A percentile compares a stretch with the other conserved stretches of the same genome.
Conservation (phyloP, 2,888 invertebrate genomes). For the Hoplodrina ambigua region DNA sequence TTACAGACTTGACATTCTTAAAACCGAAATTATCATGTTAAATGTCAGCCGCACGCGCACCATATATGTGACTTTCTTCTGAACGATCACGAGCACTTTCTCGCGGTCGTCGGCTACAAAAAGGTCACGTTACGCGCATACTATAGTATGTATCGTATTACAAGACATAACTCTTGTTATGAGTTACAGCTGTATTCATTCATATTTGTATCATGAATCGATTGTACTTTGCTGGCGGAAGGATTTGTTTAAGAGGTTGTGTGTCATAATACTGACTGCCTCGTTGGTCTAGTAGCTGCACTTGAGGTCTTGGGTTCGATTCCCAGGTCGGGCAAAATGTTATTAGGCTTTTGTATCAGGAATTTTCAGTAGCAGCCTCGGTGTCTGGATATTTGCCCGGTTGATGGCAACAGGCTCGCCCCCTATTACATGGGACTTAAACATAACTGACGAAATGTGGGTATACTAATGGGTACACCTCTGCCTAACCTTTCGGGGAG, state of each 20-base stretch:
- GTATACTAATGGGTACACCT: too few species aligned
- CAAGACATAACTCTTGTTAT: constrained; percentile 43
- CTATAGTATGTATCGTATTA: constrained; percentile 12
- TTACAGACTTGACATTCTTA: too few species aligned
- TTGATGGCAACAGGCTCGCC: too few species aligned
- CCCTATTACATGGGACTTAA: too few species aligned
- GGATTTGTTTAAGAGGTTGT: constrained; percentile 5
- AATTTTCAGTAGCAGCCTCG: too few species aligned
- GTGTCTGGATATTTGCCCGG: too few species aligned
- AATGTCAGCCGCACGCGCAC: constrained; percentile 12
- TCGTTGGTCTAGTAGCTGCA: too few species aligned
- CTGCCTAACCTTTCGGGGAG: too few species aligned
- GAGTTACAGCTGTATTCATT: constrained; percentile 20
- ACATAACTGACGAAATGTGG: too few species aligned
- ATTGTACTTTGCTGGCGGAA: not conserved
- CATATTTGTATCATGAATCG: constrained; percentile 21
- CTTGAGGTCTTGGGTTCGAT: too few species aligned
- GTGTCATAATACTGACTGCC: not conserved
- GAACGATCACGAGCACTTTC: constrained; percentile 43
- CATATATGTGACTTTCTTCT: constrained; percentile 37
- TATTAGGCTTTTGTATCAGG: too few species aligned
- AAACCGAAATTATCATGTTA: constrained; percentile 16
- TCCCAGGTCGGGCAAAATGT: too few species aligned
- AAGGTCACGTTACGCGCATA: constrained; percentile 40
- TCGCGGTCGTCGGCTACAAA: constrained; percentile 27